phyloP scores from a whole-genome alignment of 2,888 invertebrate species.

The Trichogramma dendrolimi region DNA sequence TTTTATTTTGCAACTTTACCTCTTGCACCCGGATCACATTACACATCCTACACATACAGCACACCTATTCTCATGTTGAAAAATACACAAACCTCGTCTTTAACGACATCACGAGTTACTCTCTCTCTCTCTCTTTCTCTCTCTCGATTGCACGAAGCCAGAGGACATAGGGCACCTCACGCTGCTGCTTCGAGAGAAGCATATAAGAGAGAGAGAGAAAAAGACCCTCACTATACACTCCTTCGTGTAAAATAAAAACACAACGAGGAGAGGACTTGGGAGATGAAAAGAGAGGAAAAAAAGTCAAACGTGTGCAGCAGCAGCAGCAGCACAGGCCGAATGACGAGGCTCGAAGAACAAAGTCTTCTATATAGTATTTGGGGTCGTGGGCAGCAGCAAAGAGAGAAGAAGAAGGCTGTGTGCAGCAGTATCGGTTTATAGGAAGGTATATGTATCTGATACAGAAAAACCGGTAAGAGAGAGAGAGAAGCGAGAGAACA shows the following conservation, averaged over 20 bases:
- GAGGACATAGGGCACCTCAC: background rate
- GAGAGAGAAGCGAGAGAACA: conserved; percentile 20
- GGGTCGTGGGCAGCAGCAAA: conserved; percentile 22
- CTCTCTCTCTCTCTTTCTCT: background rate
- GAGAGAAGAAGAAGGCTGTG: conserved; percentile 15
- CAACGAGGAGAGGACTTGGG: background rate
- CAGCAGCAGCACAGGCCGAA: background rate
- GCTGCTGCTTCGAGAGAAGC: background rate
- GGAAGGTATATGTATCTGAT: conserved; percentile 46
- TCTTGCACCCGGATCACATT: too few species aligned
- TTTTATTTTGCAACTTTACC: too few species aligned
- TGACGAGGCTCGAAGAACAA: too few species aligned
- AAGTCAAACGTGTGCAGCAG: conserved; percentile 10
- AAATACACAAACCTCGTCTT: too few species aligned
- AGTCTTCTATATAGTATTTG: background rate
- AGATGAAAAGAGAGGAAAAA: conserved; percentile 14
- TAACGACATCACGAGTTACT: too few species aligned
- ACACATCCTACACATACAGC: too few species aligned
- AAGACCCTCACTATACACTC: too few species aligned
- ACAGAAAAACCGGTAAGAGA: conserved; percentile 50
- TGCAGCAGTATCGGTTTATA: conserved; percentile 34
- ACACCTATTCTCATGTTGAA: too few species aligned
- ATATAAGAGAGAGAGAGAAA: conserved; percentile 14
- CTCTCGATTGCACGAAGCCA: conserved; percentile 21
- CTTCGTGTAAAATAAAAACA: too few species aligned